Base-by-base conservation (phyloP, 2,797 vertebrate genomes). In the Neosalanx taihuensis region DNA sequence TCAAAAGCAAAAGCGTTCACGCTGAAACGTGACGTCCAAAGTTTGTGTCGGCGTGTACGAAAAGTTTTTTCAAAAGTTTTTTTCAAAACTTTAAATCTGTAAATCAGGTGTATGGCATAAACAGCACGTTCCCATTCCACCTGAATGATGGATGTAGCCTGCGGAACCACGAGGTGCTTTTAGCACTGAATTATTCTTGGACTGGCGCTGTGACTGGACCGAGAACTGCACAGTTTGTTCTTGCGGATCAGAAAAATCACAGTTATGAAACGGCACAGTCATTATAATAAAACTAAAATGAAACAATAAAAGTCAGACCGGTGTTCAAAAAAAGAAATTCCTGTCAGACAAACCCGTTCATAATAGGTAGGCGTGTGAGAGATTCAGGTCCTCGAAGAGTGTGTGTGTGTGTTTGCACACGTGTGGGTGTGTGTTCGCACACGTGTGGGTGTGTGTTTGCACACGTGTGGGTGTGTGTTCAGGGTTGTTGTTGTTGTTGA, bases 31-130 rank as follows among this genome's bases (percentile, higher is more conserved):
- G 68, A 15, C 51, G 3, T 77, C 67, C 53, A 26, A 64, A 72
- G 30, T 80, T 61, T 57, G 75, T 63, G 7, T 78, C 75, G n/a
- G 66, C 67, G 33, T 69, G 17, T 71, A 18, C 33, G 78, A 41
- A 41, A 41, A 41, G 37, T 10, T 7, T 12, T 41, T 41, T 41
- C 6, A 20, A n/a, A 18, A n/a, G 33, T 37, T 33, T n/a, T 37
- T 75, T 69, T 60, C 15, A 6, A 30, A 17, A 4, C 3, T 23
- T 69, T 13, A 30, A 35, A 6, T 58, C 71, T 53, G 31, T 35
- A 64, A 60, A 71, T 59, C 23, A 41, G 29, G 71, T 80, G 2
- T 85, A 81, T n/a, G 37, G 71, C 53, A 18, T 17, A 26, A 26
- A 33, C n/a, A 64, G 62, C 46, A 9, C 7, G 62, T 23, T 51